Base-by-base conservation (phyloP, 2,888 invertebrate species). In the Gymnoscelis rufifasciata region DNA sequence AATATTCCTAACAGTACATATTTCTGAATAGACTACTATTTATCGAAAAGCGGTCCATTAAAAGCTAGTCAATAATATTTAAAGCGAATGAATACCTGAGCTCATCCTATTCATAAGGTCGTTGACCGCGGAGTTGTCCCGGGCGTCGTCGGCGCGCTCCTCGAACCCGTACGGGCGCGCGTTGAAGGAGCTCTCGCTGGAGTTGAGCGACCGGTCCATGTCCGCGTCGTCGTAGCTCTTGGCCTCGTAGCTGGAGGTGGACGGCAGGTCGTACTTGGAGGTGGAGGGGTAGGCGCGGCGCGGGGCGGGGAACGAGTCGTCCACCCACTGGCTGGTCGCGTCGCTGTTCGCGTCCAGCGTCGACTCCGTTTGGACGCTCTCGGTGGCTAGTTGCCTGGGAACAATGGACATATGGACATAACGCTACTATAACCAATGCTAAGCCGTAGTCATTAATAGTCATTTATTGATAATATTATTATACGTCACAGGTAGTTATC, bases 321-420 rank as follows among this genome's bases (percentile, higher is more conserved):
- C 88, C 53, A 89, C 86, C 88, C 88, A 89, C 51, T 88, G 87
- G 67, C 84, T 84, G 56, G 88, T 89, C 13, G 88, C 88, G 65
- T 83, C 84, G 55, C 80, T 78, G 62, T 78, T 76, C 13, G 71
- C 75, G 24, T 78, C 77, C 0, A 81, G 59, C 0, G 80, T 80
- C 1, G 82, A 82, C 15, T 81, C 83, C 0, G 78, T 74, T 54
- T 71, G 76, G 6, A 65, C 72, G 51, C 71, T 52, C 13, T 57
- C 70, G 46, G 66, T 66, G 41, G 52, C 31, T 1, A 40, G 47
- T 45, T 55, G 33, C 33, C 77, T 76, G 59, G 36, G n/a, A n/a
- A n/a, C n/a, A n/a, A n/a, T n/a, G n/a, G n/a, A n/a, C n/a, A n/a
- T n/a, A n/a, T n/a, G n/a, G n/a, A n/a, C n/a, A n/a, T n/a, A n/a